Evolutionary conservation across 2,888 invertebrate genomes (phyloP).

Genomic region (Ectemnius lituratus): DNA sequence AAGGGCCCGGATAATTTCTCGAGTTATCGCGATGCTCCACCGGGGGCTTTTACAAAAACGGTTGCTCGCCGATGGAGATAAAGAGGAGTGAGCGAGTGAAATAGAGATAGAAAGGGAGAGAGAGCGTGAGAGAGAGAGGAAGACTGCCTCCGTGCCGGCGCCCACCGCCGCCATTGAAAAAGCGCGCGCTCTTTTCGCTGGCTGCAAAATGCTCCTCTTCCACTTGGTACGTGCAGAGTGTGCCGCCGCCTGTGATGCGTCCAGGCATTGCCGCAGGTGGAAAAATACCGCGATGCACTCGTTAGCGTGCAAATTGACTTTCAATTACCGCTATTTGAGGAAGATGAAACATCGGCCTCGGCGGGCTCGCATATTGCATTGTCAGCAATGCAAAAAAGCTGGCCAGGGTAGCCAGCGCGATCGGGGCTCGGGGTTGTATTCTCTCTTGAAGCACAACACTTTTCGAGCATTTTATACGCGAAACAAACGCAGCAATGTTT

Average conservation of each 20-base stretch:
- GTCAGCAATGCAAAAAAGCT: conserved; percentile 32
- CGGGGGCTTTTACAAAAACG: conserved; percentile 59
- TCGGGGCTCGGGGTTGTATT: too few species aligned
- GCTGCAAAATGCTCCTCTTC: conserved; percentile 34
- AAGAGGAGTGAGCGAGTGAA: conserved; percentile 35
- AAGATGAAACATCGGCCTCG: conserved; percentile 31
- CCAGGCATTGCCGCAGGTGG: conserved; percentile 23
- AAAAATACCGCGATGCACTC: conserved; percentile 32
- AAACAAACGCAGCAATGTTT: too few species aligned
- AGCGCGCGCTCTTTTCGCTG: conserved; percentile 49
- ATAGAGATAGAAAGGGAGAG: neutral
- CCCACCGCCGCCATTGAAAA: conserved; percentile 18
- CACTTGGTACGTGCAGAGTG: too few species aligned
- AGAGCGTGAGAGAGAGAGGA: neutral
- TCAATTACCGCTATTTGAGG: conserved; percentile 47
- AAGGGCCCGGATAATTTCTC: conserved; percentile 61
- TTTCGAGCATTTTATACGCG: too few species aligned
- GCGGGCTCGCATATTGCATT: conserved; percentile 26
- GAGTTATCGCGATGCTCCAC: conserved; percentile 63
- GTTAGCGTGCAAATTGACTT: conserved; percentile 52
- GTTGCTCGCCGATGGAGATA: conserved; percentile 61
- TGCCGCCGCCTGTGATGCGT: conserved; percentile 11
- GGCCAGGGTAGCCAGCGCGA: too few species aligned
- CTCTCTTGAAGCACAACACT: too few species aligned
- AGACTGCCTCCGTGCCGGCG: too few species aligned